phyloP scores from a whole-genome alignment of 2,888 invertebrate genomes.

The Eudasyphora cyanicolor region DNA sequence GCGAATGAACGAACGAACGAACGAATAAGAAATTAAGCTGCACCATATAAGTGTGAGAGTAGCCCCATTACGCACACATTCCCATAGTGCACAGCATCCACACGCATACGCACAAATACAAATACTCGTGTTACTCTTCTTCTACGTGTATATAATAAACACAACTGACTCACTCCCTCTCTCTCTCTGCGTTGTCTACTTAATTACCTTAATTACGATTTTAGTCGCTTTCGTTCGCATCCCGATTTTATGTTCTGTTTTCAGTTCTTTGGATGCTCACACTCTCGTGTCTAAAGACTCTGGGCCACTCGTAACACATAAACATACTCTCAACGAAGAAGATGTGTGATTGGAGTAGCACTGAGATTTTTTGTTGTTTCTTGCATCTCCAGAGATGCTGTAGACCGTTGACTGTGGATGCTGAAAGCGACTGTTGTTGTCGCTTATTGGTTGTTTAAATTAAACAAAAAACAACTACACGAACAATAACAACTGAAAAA shows the following conservation, averaged over 20 bases:
- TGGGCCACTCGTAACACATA: not conserved
- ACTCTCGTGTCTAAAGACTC: not conserved
- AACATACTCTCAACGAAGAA: not conserved
- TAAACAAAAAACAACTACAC: not conserved
- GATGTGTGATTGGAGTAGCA: not conserved
- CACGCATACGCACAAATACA: not conserved
- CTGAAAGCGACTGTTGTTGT: not conserved
- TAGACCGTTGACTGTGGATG: constrained; percentile 38
- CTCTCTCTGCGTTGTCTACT: not conserved
- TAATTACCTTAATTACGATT: constrained; percentile 26
- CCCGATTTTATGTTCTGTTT: not conserved
- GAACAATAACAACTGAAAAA: not conserved
- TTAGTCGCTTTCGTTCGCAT: not conserved
- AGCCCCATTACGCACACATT: constrained; percentile 16
- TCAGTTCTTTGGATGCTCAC: not conserved
- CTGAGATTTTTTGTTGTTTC: not conserved
- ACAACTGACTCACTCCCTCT: not conserved
- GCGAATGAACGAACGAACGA: constrained; percentile 1
- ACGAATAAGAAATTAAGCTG: not conserved
- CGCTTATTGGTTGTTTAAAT: constrained; percentile 54
- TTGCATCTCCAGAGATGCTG: constrained; percentile 11
- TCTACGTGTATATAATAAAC: not conserved
- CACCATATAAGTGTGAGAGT: not conserved
- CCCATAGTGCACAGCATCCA: not conserved
- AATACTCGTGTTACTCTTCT: not conserved